Base-by-base conservation (phyloP, 2,113 vertebrate genomes). In the Lanius ludovicianus region DNA sequence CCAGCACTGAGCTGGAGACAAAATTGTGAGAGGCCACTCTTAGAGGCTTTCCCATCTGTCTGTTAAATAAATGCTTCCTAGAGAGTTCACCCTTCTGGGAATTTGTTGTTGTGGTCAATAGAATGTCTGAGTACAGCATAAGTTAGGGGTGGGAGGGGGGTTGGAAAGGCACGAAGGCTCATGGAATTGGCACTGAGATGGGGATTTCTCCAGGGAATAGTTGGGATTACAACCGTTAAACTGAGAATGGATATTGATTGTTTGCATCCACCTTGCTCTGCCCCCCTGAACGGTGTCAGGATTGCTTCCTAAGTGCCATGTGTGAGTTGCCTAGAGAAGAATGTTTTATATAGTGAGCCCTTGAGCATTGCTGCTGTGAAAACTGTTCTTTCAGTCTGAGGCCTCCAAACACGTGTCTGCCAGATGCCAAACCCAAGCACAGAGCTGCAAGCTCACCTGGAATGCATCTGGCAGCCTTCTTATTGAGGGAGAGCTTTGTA, bases 61-160 rank as follows among this genome's bases (percentile, higher is more conserved):
- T 53, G 11, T 68, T 84, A 81, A 69, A 42, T 50, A 24, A 70
- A 13, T 52, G 8, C 12, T 65, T 11, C 46, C 31, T 41, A 15
- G 42, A 39, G 47, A 53, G 28, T 37, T 75, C 28, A 35, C 7
- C 18, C 50, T 31, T 21, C 41, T 42, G n/a, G 35, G 44, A 67
- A 10, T 47, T 50, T 24, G 8, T 53, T 47, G 8, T 22, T 59
- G 25, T 41, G 22, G 52, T 59, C 23, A 52, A 11, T 60, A 39
- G 35, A 59, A 22, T 13, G 10, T 50, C 22, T 25, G 50, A 80
- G 31, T n/a, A 23, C 6, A 22, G 25, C 0, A 0, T 55, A 49
- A 59, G 1, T 3, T 24, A 12, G 20, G 13, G 8, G 2, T 37
- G 5, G 6, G 7, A 13, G 6, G 17, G 2, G 4, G 1, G 0